A percentile compares a stretch with the other conserved stretches of the same genome.
Evolutionary conservation across 2,113 vertebrate species (phyloP).

Genomic region (Shinisaurus crocodilurus): DNA sequence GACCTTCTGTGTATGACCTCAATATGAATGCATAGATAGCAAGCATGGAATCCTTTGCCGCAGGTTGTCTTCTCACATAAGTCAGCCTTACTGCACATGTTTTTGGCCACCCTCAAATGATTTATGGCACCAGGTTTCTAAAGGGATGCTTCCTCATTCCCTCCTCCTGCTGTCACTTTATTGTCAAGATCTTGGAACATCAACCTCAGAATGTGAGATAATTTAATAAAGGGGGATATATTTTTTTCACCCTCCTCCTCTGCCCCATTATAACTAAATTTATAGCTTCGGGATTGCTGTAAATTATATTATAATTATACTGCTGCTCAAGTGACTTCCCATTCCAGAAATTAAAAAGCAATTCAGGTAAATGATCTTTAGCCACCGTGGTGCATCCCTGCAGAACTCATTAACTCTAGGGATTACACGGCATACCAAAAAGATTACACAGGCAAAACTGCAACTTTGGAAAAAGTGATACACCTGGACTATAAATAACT

Average conservation of each 20-base stretch:
- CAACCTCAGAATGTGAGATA: conserved; percentile 57
- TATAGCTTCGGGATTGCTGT: conserved; percentile 79
- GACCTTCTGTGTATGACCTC: neutral
- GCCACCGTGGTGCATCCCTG: conserved; percentile 72
- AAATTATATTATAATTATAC: conserved; percentile 80
- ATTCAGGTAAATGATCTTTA: conserved; percentile 84
- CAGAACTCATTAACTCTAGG: conserved; percentile 76
- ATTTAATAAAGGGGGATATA: conserved; percentile 65
- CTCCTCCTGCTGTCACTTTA: conserved; percentile 37
- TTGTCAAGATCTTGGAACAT: conserved; percentile 55
- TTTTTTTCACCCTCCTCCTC: conserved; percentile 56
- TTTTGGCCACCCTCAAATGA: neutral
- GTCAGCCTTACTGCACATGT: conserved; percentile 8
- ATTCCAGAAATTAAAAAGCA: conserved; percentile 82
- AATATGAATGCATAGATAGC: conserved; percentile 42
- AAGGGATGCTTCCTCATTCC: conserved; percentile 24
- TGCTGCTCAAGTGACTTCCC: conserved; percentile 74
- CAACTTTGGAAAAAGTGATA: conserved; percentile 51
- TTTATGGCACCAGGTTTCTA: conserved; percentile 20
- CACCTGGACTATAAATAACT: conserved; percentile 41
- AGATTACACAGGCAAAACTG: conserved; percentile 19
- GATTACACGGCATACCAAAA: conserved; percentile 72
- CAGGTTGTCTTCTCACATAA: conserved; percentile 18
- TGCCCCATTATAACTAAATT: conserved; percentile 72
- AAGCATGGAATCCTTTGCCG: neutral